Evolutionary conservation across 2,113 vertebrate species (phyloP).

Genomic region (Corvus moneduloides): DNA sequence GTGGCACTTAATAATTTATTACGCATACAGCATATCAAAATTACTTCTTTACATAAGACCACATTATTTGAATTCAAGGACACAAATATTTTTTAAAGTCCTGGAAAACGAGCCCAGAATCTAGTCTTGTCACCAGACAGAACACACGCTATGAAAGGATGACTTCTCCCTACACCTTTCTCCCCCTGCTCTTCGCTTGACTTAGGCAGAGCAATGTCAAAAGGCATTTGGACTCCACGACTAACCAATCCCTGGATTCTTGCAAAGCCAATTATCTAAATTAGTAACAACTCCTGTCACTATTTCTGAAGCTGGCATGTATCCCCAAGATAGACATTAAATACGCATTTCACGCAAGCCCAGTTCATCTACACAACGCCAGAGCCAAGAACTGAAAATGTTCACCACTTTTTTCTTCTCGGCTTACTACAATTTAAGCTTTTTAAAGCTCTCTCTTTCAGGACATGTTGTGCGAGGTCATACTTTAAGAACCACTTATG

Average conservation of each 20-base stretch:
- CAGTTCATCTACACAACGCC: not conserved
- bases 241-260: constrained; percentile 25
- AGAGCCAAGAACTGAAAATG: not conserved
- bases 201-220: not conserved
- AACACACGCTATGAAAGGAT: not conserved
- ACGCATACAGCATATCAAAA: not conserved
- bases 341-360: not conserved
- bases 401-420: not conserved
- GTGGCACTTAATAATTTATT: not conserved
- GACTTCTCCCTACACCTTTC: not conserved
- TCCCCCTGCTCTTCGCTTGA: not conserved
- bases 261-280: constrained; percentile 67
- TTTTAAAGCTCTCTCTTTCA: not conserved
- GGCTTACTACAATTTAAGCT: not conserved
- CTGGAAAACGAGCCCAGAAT: not conserved
- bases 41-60: not conserved
- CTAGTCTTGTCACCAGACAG: not conserved
- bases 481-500: not conserved
- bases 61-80: not conserved
- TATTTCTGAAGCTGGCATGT: constrained; percentile 16
- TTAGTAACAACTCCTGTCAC: constrained; percentile 52
- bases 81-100: not conserved
- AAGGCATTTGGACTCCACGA: not conserved
- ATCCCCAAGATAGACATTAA: constrained; percentile 25
- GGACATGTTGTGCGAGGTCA: not conserved